Conservation (phyloP, 2,888 invertebrate genomes). For the Masnerella sp. region DNA sequence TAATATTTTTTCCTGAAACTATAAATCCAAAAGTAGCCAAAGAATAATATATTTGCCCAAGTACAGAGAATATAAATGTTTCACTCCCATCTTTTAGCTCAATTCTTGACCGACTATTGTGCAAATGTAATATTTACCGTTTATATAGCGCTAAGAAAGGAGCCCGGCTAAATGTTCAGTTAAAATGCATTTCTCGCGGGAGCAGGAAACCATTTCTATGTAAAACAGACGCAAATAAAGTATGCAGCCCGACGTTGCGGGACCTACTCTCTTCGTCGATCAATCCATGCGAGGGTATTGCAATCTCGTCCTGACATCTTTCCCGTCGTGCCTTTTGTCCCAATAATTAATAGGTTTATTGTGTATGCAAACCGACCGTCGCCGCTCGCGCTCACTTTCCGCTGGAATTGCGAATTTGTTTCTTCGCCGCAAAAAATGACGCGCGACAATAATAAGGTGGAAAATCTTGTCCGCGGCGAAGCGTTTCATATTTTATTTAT, state of each 20-base stretch:
- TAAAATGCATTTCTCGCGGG: constrained; percentile 61
- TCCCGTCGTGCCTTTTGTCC: constrained; percentile 24
- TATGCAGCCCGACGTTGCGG: constrained; percentile 51
- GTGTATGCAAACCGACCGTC: too few species aligned
- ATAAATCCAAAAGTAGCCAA: too few species aligned
- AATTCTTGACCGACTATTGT: constrained; percentile 25
- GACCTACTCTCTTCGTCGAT: constrained; percentile 47
- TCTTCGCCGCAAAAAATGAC: too few species aligned
- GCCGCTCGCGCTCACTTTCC: too few species aligned
- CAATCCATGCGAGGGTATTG: constrained; percentile 45
- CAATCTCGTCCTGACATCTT: constrained; percentile 49
- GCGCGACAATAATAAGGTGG: too few species aligned
- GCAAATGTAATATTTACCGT: constrained; percentile 48
- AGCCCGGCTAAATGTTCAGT: constrained; percentile 53
- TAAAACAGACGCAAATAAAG: constrained; percentile 60
- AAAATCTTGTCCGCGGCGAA: too few species aligned
- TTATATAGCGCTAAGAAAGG: constrained; percentile 47
- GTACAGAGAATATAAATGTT: too few species aligned
- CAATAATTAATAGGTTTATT: constrained; percentile 29
- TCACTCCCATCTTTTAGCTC: too few species aligned
- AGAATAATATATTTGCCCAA: too few species aligned
- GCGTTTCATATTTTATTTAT: too few species aligned
- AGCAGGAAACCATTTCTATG: constrained; percentile 61
- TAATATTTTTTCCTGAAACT: too few species aligned
- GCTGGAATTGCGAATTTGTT: too few species aligned